phyloP scores from a whole-genome alignment of 2,113 vertebrate genomes.

The Fregetta grallaria region DNA sequence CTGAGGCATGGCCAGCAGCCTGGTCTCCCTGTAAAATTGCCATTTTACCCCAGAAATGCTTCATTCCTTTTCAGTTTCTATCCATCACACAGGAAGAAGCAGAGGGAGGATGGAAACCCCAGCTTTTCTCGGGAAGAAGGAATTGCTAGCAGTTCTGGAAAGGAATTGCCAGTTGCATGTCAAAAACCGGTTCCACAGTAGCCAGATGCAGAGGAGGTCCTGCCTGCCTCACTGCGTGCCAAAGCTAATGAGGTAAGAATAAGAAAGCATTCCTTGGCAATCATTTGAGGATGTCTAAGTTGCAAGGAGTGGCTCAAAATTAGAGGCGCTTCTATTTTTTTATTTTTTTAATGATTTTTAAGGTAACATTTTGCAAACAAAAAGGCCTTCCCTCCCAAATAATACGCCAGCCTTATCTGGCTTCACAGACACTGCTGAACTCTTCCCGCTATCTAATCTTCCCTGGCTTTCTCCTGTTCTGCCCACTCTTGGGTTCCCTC shows the following conservation, averaged over 20 bases:
- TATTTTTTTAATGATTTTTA: neutral
- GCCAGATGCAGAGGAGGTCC: neutral
- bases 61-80: neutral
- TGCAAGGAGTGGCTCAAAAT: constrained; percentile 15
- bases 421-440: neutral
- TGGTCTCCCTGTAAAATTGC: neutral
- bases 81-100: neutral
- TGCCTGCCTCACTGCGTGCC: neutral
- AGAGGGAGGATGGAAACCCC: neutral
- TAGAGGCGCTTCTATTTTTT: neutral
- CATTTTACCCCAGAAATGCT: neutral
- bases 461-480: neutral
- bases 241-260: neutral
- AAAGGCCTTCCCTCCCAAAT: neutral
- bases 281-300: neutral
- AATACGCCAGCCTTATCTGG: neutral
- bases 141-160: neutral
- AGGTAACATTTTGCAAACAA: neutral
- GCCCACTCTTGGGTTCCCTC: neutral
- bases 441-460: neutral
- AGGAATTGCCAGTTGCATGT: neutral
- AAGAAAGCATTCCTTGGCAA: constrained; percentile 34
- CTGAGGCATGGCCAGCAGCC: neutral
- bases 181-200: neutral
- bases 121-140: neutral